Base-by-base conservation (phyloP, 2,797 vertebrate genomes). In the Lerista edwardsae region DNA sequence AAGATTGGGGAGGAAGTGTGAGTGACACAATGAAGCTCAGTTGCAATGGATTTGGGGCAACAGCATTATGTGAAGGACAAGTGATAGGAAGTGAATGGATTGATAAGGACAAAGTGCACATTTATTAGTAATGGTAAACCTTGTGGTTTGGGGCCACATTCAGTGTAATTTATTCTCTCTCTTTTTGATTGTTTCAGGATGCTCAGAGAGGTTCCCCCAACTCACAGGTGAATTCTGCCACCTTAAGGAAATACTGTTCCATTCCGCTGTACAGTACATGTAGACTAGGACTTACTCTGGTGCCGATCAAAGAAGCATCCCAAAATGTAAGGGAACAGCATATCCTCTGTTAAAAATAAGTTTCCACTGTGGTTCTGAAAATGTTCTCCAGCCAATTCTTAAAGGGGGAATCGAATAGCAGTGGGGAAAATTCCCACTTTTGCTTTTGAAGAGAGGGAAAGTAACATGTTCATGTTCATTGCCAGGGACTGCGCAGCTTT, bases 391-490 rank as follows among this genome's bases (percentile, higher is more conserved):
- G 9, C 27, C 55, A 36, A 6, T 75, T 67, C 27, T n/a, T n/a
- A 74, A 44, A 59, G 8, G 34, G n/a, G n/a, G 7, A 64, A 62
- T 75, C 62, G 31, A 44, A 25, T 6, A 15, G n/a, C n/a, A n/a
- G n/a, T n/a, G n/a, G n/a, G n/a, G n/a, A n/a, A n/a, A n/a, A n/a
- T n/a, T n/a, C n/a, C n/a, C n/a, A 41, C 80, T 89, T 47, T 47
- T 10, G 11, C 11, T 88, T 62, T 80, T 1, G 55, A 19, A 74
- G 59, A 1, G 10, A 39, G 6, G 83, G 80, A 41, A 55, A 55
- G 23, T 23, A 80, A 61, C 39, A 44, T 1, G 4, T 64, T 87
- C 86, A 8, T 75, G 17, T 72, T 7, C 27, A 84, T 79, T 87
- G 69, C 77, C 36, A 87, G 80, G 25, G 31, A 29, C 67, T 21